Conservation (phyloP, 35 echinoderm and acorn worm genomes). For the Hemicentrotus pulcherrimus region DNA sequence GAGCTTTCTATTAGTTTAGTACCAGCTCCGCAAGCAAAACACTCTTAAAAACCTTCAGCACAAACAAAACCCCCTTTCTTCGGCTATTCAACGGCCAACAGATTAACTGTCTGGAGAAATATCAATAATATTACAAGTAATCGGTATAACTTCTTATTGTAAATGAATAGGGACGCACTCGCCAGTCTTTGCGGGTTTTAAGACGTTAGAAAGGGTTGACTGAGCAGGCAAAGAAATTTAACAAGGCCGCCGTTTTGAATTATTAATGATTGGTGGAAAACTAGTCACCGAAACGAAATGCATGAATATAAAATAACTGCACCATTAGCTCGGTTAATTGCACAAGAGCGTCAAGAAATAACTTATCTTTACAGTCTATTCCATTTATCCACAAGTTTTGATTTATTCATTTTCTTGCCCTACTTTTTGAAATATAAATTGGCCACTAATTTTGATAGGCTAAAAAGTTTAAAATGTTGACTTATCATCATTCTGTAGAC, state of each 20-base stretch:
- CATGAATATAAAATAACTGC: slow-evolving; percentile 6
- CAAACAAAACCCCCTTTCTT: slow-evolving; percentile 30
- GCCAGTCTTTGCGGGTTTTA: slow-evolving; percentile 6
- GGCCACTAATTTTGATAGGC: background rate
- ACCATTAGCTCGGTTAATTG: slow-evolving; percentile 28
- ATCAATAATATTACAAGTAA: slow-evolving; percentile 43
- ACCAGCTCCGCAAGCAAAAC: slow-evolving; percentile 45
- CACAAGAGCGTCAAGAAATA: background rate
- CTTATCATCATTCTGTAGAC: background rate
- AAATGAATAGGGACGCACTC: background rate
- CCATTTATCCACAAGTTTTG: background rate
- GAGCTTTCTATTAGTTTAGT: slow-evolving; percentile 34
- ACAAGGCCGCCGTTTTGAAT: slow-evolving; percentile 37
- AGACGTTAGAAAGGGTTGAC: slow-evolving; percentile 18
- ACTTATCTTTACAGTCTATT: background rate
- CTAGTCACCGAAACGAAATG: slow-evolving; percentile 37
- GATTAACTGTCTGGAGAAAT: slow-evolving; percentile 39
- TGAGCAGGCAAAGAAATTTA: background rate
- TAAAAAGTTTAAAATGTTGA: background rate
- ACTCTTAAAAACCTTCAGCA: slow-evolving; percentile 42
- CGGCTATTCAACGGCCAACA: slow-evolving; percentile 3
- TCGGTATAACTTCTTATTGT: slow-evolving; percentile 24
- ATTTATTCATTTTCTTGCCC: background rate
- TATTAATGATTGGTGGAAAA: slow-evolving; percentile 29
- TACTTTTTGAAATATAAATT: background rate